These are phyloP conservation scores for Corythaeola cristata DNA, from an alignment of 2,113 vertebrate genomes.

Conservation along the genomic window DNA sequence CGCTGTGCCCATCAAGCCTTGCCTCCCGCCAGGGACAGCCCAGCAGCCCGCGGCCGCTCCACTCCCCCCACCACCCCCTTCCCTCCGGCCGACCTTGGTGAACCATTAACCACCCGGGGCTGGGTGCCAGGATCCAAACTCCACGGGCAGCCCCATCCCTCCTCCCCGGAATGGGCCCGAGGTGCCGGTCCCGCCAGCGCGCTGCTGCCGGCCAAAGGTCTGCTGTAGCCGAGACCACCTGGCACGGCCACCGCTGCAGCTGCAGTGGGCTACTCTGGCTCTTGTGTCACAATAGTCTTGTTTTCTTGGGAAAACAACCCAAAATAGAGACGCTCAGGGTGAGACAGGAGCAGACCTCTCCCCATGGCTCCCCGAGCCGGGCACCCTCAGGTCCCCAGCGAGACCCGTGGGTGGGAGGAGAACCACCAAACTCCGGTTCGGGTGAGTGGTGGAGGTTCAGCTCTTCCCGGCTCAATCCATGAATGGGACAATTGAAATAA, in stretches of 20 bases:
- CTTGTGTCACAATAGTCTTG: neutral
- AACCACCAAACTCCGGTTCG: fast-evolving
- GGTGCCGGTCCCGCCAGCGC: fast-evolving
- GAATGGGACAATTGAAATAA: neutral
- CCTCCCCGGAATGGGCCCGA: neutral
- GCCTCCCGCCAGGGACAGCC: neutral
- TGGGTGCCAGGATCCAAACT: constrained; percentile 48
- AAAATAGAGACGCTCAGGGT: neutral
- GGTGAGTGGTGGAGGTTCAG: neutral
- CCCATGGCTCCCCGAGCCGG: neutral
- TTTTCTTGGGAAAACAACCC: neutral
- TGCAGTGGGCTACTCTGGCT: neutral
- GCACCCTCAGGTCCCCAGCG: neutral
- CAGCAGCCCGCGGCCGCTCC: fast-evolving
- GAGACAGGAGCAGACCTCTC: neutral
- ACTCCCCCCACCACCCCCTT: neutral
- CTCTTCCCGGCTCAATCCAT: neutral
- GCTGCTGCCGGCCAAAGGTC: neutral
- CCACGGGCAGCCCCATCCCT: neutral
- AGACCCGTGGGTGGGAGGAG: fast-evolving
- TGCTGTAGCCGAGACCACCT: fast-evolving
- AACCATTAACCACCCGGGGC: constrained; percentile 26
- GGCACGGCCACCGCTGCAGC: fast-evolving
- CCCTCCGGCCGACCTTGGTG: neutral
- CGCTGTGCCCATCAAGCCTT: fast-evolving